Evolutionary conservation across 2,113 vertebrate species (phyloP).

Genomic region (Falco punctatus): DNA sequence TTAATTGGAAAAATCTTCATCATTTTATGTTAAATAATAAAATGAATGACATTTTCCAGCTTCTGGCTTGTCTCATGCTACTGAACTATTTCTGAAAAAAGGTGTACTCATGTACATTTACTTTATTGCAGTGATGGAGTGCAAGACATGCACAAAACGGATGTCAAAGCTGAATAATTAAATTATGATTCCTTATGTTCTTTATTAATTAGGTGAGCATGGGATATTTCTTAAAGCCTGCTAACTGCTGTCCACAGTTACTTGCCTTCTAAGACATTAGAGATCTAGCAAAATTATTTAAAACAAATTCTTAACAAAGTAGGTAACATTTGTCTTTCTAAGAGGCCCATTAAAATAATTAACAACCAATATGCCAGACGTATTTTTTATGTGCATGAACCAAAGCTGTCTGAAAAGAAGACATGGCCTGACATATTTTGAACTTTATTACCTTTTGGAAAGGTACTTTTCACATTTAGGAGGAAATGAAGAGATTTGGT

Average conservation of each 20-base stretch:
- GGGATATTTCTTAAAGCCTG: neutral
- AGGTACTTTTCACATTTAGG: neutral
- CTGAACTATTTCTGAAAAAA: neutral
- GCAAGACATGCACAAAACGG: neutral
- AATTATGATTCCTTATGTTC: neutral
- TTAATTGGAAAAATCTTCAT: neutral
- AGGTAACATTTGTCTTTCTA: neutral
- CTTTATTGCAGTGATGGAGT: neutral
- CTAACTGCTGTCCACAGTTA: neutral
- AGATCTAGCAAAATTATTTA: neutral
- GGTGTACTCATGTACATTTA: neutral
- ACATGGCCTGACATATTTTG: neutral
- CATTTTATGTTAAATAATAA: neutral
- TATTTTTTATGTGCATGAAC: neutral
- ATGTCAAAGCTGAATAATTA: conserved; percentile 6
- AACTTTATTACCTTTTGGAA: neutral
- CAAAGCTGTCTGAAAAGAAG: neutral
- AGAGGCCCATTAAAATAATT: neutral
- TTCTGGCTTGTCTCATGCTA: neutral
- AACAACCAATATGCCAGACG: neutral
- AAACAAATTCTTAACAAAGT: neutral
- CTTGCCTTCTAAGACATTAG: neutral
- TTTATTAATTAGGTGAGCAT: neutral
- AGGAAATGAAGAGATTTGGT: accelerated
- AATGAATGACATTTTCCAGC: neutral